Evolutionary conservation across 2,797 vertebrate species (phyloP), one percentile per base, ranked within the genome.

Genomic region (Serranus cabrilla): DNA sequence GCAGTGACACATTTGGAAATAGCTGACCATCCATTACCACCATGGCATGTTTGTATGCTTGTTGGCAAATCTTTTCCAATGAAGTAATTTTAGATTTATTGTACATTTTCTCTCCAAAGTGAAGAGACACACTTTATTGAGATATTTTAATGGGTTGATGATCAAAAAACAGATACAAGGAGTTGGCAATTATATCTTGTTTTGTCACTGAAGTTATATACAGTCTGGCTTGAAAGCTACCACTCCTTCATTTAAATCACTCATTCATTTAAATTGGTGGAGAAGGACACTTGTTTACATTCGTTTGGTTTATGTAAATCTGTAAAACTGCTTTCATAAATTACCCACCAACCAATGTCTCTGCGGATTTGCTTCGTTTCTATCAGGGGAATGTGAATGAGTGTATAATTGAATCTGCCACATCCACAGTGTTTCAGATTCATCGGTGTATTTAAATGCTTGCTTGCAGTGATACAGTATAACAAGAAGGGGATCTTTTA

Each of bases 261-360:
- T 74, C 72, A 76, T 84, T 81, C 49, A 75, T 87, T 83, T 68
- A 74, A 79, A 82, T 50, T 47, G 77, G 75, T 63, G 52, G 74
- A 85, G 60, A 69, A 64, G 51, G 73, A 84, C 63, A 67, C 61
- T 76, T 83, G 84, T 89, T 89, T 87, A 62, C 84, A 86, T 87
- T 86, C 8, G 52, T 84, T 87, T 85, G 71, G 50, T 85, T 71
- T 81, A 88, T 88, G 87, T 81, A 91, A 89, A 91, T 91, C 52
- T 56, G 49, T 51, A 75, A 45, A 87, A 79, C 54, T 56, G 73
- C 76, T 73, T 80, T 83, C 78, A 83, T 80, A 80, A 87, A 91
- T 86, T 76, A 47, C 70, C 80, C 80, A 82, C 63, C 75, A 43
- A 62, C 83, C 74, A 78, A 37, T 60, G 69, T 87, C 78, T 71